Conservation (phyloP, 2,797 vertebrate genomes). For the Rousettus madagascariensis region DNA sequence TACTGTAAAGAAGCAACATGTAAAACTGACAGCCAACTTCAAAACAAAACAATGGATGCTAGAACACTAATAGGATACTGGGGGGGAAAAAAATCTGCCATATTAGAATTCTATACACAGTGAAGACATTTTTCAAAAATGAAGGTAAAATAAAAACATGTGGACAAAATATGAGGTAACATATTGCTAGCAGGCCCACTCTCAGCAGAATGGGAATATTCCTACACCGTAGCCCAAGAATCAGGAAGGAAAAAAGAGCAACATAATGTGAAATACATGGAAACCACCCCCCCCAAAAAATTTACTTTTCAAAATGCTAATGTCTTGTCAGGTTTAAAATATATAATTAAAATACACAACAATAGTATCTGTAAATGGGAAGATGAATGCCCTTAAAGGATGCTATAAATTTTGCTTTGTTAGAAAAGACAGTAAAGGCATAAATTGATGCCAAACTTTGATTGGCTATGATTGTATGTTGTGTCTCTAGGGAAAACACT, state of each 20-base stretch:
- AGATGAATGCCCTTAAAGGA: background rate
- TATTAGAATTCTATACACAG: background rate
- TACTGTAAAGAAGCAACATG: background rate
- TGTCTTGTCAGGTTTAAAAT: background rate
- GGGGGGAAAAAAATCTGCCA: background rate
- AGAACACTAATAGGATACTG: background rate
- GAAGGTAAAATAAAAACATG: background rate
- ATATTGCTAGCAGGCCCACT: background rate
- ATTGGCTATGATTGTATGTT: too few relatives aligned
- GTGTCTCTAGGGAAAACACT: too few relatives aligned
- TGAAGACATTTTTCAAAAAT: background rate
- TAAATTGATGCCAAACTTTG: too few relatives aligned
- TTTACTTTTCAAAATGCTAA: background rate
- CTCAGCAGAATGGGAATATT: background rate
- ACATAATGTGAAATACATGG: background rate
- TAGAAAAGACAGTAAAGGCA: too few relatives aligned
- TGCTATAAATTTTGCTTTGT: background rate
- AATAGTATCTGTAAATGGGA: background rate
- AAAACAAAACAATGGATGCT: background rate
- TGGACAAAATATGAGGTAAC: background rate
- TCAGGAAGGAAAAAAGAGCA: background rate
- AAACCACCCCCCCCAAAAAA: background rate
- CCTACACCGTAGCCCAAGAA: background rate
- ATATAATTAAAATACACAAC: background rate
- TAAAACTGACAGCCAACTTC: background rate